phyloP scores from a whole-genome alignment of 2,113 vertebrate species.

The Chauna torquata region DNA sequence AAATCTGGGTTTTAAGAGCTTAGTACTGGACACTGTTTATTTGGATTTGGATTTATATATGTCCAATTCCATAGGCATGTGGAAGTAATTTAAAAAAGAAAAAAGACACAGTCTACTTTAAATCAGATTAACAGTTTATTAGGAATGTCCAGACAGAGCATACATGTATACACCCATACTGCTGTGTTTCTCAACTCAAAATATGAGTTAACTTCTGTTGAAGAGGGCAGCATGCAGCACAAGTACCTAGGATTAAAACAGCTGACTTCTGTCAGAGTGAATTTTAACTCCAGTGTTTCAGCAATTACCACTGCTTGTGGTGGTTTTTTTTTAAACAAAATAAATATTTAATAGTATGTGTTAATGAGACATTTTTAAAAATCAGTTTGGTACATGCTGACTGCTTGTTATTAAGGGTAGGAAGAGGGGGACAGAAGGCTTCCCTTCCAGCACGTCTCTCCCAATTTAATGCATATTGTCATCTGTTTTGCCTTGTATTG shows the following conservation, averaged over 20 bases:
- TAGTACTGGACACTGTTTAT: not conserved
- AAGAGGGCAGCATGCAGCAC: not conserved
- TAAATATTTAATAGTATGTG: not conserved
- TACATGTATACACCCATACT: not conserved
- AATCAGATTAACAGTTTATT: not conserved
- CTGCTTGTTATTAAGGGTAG: not conserved
- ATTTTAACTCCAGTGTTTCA: not conserved
- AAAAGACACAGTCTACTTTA: not conserved
- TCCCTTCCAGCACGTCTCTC: not conserved
- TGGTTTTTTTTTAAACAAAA: not conserved
- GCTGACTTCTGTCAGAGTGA: not conserved
- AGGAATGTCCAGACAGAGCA: not conserved
- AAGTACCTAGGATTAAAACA: not conserved
- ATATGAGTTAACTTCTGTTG: not conserved
- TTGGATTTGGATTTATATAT: not conserved
- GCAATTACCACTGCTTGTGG: not conserved
- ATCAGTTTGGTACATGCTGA: not conserved
- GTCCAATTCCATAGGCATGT: not conserved
- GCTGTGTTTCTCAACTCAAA: not conserved
- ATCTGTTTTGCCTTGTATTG: not conserved
- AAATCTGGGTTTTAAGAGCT: constrained; percentile 34
- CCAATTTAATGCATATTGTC: not conserved
- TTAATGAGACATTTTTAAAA: not conserved
- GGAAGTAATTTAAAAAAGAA: not conserved
- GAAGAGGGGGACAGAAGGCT: not conserved